Evolutionary conservation across 2,113 vertebrate genomes (phyloP).

Genomic region (Globicephala melas): DNA sequence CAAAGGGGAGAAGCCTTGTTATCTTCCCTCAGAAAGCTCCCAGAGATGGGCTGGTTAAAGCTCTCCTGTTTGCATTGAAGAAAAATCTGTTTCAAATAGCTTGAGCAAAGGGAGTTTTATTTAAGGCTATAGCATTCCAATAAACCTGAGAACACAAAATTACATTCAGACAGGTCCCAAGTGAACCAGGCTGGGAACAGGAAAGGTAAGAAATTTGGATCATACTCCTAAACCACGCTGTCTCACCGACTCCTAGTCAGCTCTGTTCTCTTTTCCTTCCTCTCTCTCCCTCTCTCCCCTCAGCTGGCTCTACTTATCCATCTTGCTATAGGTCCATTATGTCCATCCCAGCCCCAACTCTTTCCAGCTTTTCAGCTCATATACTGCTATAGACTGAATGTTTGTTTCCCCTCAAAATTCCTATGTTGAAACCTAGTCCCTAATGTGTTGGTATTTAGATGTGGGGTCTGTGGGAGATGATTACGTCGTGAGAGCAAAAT

Average conservation of each 20-base stretch:
- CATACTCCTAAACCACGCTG: not conserved
- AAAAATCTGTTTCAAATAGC: slow-evolving; percentile 12
- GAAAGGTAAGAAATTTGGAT: not conserved
- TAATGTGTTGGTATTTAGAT: not conserved
- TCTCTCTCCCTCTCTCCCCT: not conserved
- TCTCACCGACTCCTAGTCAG: not conserved
- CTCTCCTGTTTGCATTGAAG: not conserved
- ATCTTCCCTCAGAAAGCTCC: not conserved
- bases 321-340: not conserved
- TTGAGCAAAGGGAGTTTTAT: not conserved
- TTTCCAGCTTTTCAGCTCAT: not conserved
- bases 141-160: not conserved
- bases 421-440: not conserved
- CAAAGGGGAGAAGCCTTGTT: not conserved
- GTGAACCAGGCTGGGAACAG: not conserved
- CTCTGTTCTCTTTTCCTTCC: not conserved
- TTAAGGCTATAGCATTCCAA: not conserved
- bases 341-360: not conserved
- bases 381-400: not conserved
- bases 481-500: not conserved
- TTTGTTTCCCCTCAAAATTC: not conserved
- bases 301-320: not conserved
- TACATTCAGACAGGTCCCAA: not conserved
- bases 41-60: not conserved
- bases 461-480: not conserved